Percentiles rank a stretch among this genome's conserved stretches.
Evolutionary conservation across 2,888 invertebrate species (phyloP).

Genomic region (Omphaloscelis lunosa): DNA sequence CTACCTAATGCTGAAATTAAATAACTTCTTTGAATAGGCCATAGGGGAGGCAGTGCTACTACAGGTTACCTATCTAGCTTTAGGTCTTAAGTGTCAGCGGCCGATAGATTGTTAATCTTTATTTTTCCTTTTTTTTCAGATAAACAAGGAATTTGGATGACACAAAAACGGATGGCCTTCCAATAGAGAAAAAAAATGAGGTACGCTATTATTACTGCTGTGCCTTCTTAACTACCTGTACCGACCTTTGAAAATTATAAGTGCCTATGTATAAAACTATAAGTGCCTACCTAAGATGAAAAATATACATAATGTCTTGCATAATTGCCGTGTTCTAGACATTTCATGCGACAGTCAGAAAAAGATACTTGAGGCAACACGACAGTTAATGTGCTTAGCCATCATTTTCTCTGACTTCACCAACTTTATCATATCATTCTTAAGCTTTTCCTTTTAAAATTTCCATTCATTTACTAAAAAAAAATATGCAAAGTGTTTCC

Average conservation of each 20-base stretch:
- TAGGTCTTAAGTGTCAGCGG: no score
- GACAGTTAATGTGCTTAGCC: not conserved
- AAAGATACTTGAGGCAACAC: not conserved
- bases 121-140: conserved; percentile 78
- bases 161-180: conserved; percentile 18
- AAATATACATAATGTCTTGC: not conserved
- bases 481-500: conserved; percentile 3
- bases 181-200: conserved; percentile 54
- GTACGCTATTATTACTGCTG: conserved; percentile 55
- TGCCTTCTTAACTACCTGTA: not conserved
- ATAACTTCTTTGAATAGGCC: not conserved
- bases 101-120: conserved; percentile 8
- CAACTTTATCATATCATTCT: not conserved
- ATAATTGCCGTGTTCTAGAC: not conserved
- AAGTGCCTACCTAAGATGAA: no score
- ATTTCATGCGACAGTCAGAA: not conserved
- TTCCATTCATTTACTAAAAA: not conserved
- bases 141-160: conserved; percentile 80
- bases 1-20: not conserved
- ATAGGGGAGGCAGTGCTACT: no score
- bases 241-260: not conserved
- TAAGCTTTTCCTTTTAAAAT: fast-evolving
- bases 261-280: no score
- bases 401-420: not conserved
- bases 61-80: not conserved